These are phyloP conservation scores for Wasmannia auropunctata DNA, from an alignment of 1,140 invertebrate species.

Conservation along the genomic window DNA sequence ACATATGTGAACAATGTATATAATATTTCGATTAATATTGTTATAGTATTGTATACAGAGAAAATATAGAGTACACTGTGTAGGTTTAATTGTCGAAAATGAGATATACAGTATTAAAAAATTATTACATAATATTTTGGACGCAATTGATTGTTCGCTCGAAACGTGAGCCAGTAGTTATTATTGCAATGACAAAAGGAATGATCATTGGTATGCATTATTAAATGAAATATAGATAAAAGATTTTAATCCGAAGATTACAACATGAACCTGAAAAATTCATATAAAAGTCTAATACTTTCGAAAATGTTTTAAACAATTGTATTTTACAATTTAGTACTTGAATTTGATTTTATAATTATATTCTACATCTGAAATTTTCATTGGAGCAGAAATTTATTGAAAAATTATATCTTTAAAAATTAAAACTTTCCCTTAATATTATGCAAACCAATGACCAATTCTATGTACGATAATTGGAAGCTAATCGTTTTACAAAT, in stretches of 20 bases:
- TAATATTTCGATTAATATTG: slow-evolving; percentile 54
- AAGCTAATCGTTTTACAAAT: background rate
- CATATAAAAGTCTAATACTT: background rate
- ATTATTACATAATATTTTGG: slow-evolving; percentile 56
- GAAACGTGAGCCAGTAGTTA: background rate
- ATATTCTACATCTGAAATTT: background rate
- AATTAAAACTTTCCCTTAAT: background rate
- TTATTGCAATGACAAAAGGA: background rate
- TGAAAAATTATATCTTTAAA: background rate
- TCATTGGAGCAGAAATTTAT: background rate
- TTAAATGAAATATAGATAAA: background rate
- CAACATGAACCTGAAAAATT: background rate
- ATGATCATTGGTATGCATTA: background rate
- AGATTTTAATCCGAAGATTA: background rate
- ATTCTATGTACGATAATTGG: background rate
- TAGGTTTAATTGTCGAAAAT: slow-evolving; percentile 18
- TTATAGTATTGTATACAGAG: slow-evolving; percentile 17
- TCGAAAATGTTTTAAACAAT: background rate
- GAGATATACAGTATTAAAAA: slow-evolving; percentile 29
- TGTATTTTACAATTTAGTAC: background rate
- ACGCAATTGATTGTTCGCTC: slow-evolving; percentile 47
- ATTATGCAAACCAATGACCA: slow-evolving; percentile 6
- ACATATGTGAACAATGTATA: slow-evolving; percentile 71
- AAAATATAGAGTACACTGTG: slow-evolving; percentile 39
- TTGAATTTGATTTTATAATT: background rate